Conservation (phyloP, 30 jellyfish, hydroid and myxozoan species). For the Kudoa iwatai region DNA sequence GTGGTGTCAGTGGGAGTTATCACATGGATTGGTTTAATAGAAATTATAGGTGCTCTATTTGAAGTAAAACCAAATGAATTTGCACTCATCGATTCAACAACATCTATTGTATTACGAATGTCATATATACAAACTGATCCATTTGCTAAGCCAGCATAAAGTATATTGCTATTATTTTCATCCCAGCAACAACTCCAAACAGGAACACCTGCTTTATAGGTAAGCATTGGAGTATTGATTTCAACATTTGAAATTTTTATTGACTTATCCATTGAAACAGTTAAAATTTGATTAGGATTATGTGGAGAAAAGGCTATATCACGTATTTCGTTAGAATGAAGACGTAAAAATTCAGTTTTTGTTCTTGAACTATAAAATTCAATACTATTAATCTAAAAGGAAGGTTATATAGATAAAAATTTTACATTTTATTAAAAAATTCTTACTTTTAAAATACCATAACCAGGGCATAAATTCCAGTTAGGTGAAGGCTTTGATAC, state of each 20-base stretch:
- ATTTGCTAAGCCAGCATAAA: neutral
- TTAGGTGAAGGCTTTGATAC: neutral
- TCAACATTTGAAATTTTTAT: neutral
- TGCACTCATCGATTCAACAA: too few species aligned
- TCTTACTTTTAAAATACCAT: neutral
- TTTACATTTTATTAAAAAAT: too few species aligned
- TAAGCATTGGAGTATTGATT: neutral
- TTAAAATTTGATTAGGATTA: neutral
- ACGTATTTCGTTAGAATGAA: neutral
- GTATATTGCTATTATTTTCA: neutral
- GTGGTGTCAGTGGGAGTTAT: too few species aligned
- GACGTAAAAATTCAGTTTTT: neutral
- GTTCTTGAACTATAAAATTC: neutral
- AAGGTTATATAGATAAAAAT: too few species aligned
- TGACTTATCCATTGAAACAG: neutral
- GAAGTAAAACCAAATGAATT: too few species aligned
- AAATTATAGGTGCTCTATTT: too few species aligned
- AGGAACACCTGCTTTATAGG: neutral
- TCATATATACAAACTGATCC: neutral
- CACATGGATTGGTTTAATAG: too few species aligned
- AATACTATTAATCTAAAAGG: neutral
- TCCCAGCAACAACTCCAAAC: conserved; percentile 1
- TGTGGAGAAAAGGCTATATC: neutral
- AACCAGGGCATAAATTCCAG: neutral
- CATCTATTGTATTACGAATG: neutral